Percentiles rank a stretch among this genome's conserved stretches.
phyloP scores from a whole-genome alignment of 2,888 invertebrate genomes.

The Odontothrips loti region DNA sequence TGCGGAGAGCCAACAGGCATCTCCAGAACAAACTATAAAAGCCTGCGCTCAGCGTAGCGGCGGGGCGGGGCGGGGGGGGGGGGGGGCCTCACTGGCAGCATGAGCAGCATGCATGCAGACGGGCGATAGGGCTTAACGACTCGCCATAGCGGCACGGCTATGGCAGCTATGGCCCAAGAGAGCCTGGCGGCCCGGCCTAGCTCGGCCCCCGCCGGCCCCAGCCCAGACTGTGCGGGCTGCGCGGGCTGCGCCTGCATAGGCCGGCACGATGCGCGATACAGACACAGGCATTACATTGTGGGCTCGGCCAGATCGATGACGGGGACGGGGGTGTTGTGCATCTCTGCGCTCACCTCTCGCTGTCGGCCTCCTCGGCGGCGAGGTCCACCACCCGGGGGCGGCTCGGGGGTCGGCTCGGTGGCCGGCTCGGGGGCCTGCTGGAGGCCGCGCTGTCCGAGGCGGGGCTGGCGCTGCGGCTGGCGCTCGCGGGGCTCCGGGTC shows the following conservation, averaged over 20 bases:
- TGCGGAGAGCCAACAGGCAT: background rate
- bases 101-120: background rate
- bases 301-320: background rate
- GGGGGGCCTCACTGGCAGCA: background rate
- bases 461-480: background rate
- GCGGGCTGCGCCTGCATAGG: background rate
- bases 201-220: background rate
- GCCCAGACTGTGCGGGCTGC: background rate
- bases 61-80: background rate
- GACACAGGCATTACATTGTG: background rate
- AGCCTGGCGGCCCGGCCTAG: no score
- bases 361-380: background rate
- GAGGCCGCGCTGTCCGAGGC: background rate
- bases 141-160: background rate
- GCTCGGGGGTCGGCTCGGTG: background rate
- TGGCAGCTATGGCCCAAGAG: background rate
- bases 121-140: slow-evolving; percentile 20
- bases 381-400: slow-evolving; percentile 5
- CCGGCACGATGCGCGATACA: background rate
- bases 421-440: background rate
- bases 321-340: background rate
- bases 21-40: slow-evolving; percentile 4
- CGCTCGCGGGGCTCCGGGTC: background rate
- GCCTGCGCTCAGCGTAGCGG: background rate
- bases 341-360: background rate